Conservation (phyloP, 2,113 vertebrate genomes). For the Callorhinus ursinus region DNA sequence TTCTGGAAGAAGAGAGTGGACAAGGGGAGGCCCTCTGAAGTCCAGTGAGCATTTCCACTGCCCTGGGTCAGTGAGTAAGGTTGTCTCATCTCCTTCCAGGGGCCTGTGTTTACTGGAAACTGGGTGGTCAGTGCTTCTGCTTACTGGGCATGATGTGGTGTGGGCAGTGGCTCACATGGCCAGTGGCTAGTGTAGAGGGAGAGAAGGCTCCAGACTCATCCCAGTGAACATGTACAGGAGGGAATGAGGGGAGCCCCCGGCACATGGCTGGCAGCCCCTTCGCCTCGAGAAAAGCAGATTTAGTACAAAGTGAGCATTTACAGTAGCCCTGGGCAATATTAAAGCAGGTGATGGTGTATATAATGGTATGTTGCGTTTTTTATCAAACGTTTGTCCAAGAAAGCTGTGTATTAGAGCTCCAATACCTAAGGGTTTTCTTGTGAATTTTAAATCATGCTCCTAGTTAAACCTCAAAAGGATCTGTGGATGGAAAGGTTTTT, state of each 20-base stretch:
- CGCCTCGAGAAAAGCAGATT: constrained; percentile 84
- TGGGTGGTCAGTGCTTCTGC: neutral
- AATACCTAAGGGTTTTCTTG: constrained; percentile 90
- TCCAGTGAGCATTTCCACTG: neutral
- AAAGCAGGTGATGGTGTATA: constrained; percentile 85
- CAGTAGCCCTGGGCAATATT: constrained; percentile 90
- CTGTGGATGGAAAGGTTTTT: constrained; percentile 87
- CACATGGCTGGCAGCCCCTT: constrained; percentile 82
- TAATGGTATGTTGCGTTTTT: constrained; percentile 87
- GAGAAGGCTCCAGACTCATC: constrained; percentile 10
- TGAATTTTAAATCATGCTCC: constrained; percentile 91
- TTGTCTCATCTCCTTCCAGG: neutral
- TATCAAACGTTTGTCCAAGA: constrained; percentile 92
- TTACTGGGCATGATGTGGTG: neutral
- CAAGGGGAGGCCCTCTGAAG: neutral
- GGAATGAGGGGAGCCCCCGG: constrained; percentile 70
- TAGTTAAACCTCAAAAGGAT: constrained; percentile 92
- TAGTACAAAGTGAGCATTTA: constrained; percentile 92
- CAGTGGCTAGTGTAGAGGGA: constrained; percentile 64
- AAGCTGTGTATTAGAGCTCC: constrained; percentile 90
- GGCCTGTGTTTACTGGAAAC: neutral
- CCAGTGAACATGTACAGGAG: constrained; percentile 65
- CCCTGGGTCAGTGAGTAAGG: neutral
- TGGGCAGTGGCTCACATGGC: constrained; percentile 60
- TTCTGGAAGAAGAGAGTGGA: neutral